Evolutionary conservation across 2,797 vertebrate species (phyloP).

Genomic region (Leptatherina wallacei): DNA sequence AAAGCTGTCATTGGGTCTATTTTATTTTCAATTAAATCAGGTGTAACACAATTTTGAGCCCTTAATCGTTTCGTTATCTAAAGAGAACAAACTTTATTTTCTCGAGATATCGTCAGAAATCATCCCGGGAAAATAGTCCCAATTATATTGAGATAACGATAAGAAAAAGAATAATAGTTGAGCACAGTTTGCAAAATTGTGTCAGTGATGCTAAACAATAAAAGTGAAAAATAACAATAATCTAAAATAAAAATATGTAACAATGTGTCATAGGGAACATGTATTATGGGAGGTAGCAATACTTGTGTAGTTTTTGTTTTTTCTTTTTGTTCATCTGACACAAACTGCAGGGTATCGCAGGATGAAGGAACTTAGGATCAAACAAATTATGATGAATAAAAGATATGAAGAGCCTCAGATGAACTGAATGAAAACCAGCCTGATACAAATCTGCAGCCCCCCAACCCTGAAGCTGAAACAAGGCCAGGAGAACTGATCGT

Average conservation of each 20-base stretch:
- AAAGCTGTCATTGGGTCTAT: too few relatives aligned
- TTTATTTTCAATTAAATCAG: too few relatives aligned
- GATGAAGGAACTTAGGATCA: conserved; percentile 16
- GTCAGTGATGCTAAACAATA: background rate
- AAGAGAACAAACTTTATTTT: too few relatives aligned
- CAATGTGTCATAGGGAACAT: background rate
- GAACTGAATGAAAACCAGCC: conserved; percentile 12
- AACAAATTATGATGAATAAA: conserved; percentile 25
- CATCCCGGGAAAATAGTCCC: too few relatives aligned
- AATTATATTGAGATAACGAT: too few relatives aligned
- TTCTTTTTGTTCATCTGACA: background rate
- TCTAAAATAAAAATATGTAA: too few relatives aligned
- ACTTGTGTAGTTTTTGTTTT: background rate
- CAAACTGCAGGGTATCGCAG: background rate
- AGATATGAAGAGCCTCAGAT: conserved; percentile 28
- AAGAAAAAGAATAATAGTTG: too few relatives aligned
- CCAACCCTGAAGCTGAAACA: conserved; percentile 25
- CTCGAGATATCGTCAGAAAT: too few relatives aligned
- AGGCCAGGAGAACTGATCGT: background rate
- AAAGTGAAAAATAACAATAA: background rate
- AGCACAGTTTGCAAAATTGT: background rate
- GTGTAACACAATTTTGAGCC: too few relatives aligned
- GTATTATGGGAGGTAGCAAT: background rate
- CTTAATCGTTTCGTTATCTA: too few relatives aligned
- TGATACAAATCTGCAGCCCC: conserved; percentile 1